These are phyloP conservation scores for Melanotaenia maccullochi DNA, from an alignment of 2,797 vertebrate species.

Conservation along the genomic window DNA sequence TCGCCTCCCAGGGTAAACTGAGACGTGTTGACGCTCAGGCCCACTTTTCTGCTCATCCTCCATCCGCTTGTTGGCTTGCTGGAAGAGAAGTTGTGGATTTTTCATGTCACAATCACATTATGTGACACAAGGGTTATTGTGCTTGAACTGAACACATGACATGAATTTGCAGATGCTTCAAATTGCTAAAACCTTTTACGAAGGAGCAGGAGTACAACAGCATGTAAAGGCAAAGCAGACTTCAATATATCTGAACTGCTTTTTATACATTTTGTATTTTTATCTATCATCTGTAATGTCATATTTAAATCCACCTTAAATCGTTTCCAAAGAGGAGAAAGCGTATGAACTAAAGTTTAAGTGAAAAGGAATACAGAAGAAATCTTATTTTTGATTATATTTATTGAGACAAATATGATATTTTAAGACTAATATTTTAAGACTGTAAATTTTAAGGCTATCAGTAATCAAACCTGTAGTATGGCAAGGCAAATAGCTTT, in stretches of 20 bases:
- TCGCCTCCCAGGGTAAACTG: slow-evolving; percentile 88
- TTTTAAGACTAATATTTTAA: no score
- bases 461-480: background rate
- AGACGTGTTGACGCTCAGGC: slow-evolving; percentile 79
- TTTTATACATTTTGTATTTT: background rate
- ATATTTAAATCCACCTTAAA: background rate
- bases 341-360: background rate
- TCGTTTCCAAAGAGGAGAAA: no score
- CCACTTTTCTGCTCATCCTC: slow-evolving; percentile 78
- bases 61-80: slow-evolving; percentile 66
- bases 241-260: background rate
- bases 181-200: slow-evolving; percentile 5
- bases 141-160: slow-evolving; percentile 57
- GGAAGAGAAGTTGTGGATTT: slow-evolving; percentile 29
- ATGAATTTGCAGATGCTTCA: slow-evolving; percentile 46
- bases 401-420: no score
- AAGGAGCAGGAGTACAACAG: slow-evolving; percentile 8
- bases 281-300: background rate
- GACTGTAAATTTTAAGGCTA: background rate
- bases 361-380: background rate
- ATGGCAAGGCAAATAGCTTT: background rate
- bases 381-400: background rate
- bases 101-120: slow-evolving; percentile 48
- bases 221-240: background rate
- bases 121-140: slow-evolving; percentile 55